phyloP scores from a whole-genome alignment of 2,888 invertebrate genomes.

The Apotomis betuletana region DNA sequence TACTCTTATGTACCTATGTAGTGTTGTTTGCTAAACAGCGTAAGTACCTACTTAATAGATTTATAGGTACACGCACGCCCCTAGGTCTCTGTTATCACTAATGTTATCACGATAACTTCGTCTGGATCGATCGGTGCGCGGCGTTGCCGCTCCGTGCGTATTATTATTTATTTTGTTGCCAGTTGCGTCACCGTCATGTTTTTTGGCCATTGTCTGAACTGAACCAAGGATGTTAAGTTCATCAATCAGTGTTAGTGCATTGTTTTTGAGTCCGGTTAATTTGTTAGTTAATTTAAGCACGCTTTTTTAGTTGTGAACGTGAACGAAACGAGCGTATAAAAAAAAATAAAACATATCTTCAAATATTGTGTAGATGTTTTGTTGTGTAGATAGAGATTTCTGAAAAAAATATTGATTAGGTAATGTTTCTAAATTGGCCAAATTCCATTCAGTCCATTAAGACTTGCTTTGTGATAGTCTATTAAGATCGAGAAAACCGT shows the following conservation, averaged over 20 bases:
- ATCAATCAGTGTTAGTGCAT: conserved; percentile 38
- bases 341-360: too few species aligned
- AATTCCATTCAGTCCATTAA: too few species aligned
- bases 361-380: too few species aligned
- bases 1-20: too few species aligned
- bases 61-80: not conserved
- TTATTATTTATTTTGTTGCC: conserved; percentile 37
- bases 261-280: conserved; percentile 38
- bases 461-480: too few species aligned
- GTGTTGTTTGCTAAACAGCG: not conserved
- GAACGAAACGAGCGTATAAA: too few species aligned
- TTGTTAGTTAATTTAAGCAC: conserved; percentile 28
- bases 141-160: conserved; percentile 60
- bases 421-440: too few species aligned
- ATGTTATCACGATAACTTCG: conserved; percentile 34
- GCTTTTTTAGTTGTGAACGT: conserved; percentile 18
- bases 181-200: conserved; percentile 40
- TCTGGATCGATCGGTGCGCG: conserved; percentile 52
- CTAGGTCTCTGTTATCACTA: conserved; percentile 24
- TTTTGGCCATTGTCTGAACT: conserved; percentile 26
- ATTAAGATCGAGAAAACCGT: too few species aligned
- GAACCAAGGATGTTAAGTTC: conserved; percentile 27
- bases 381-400: too few species aligned
- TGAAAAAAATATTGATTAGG: too few species aligned
- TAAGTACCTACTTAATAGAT: not conserved